These are phyloP conservation scores for Anser brachyrhynchus DNA, from an alignment of 2,113 vertebrate species.

Conservation along the genomic window DNA sequence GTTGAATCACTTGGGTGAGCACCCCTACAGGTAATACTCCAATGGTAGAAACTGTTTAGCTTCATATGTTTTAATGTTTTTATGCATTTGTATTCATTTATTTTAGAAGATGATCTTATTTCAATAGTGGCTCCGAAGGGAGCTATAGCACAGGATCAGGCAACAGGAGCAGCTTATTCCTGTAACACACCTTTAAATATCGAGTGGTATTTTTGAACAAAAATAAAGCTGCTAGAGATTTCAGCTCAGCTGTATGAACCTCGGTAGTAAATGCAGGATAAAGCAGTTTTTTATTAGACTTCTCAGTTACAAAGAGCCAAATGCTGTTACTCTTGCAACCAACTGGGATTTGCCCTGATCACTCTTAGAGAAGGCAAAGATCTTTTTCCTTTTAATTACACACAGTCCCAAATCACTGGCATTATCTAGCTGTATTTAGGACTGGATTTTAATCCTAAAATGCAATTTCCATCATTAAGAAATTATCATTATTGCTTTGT, in stretches of 20 bases:
- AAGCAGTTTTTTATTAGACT: not conserved
- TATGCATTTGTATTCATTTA: not conserved
- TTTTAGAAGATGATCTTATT: slow-evolving; percentile 1
- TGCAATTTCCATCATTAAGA: not conserved
- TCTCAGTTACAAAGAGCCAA: not conserved
- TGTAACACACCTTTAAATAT: not conserved
- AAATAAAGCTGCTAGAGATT: not conserved
- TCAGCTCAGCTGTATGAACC: not conserved
- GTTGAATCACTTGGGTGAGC: not conserved
- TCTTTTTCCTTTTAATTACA: not conserved
- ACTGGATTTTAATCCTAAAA: not conserved
- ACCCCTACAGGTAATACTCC: not conserved
- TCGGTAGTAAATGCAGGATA: not conserved
- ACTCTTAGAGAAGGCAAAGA: not conserved
- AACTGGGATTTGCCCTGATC: not conserved
- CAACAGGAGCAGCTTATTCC: not conserved
- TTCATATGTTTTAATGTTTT: not conserved
- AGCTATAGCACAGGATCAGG: not conserved
- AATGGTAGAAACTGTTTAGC: not conserved
- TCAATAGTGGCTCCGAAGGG: not conserved
- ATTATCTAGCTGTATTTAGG: not conserved
- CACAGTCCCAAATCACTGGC: not conserved
- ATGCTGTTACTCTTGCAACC: not conserved
- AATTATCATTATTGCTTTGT: not conserved
- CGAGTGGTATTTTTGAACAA: not conserved